Evolutionary conservation across 2,113 vertebrate species (phyloP).

Genomic region (mouse (Mus musculus)): GRCm39 chr5:19916001-19916500

Average conservation of each 20-base stretch:
- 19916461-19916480: not conserved
- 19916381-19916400: not conserved
- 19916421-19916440: not conserved
- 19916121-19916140: slow-evolving; percentile 3
- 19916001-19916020: slow-evolving; percentile 15
- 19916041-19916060: slow-evolving; percentile 40
- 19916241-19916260: slow-evolving; percentile 4
- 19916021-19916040: not conserved
- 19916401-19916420: not conserved
- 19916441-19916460: not conserved
- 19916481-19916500: too few relatives aligned
- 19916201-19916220: not conserved
- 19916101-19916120: slow-evolving; percentile 7
- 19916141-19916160: slow-evolving; percentile 50
- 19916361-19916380: slow-evolving; percentile 28
- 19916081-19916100: not conserved
- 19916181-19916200: not conserved
- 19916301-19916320: not conserved
- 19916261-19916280: slow-evolving; percentile 11
- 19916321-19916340: slow-evolving; percentile 23
- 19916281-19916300: slow-evolving; percentile 46
- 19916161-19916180: slow-evolving; percentile 31
- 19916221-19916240: slow-evolving; percentile 42
- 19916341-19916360: not conserved
- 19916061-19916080: slow-evolving; percentile 9